These are phyloP conservation scores for Rhagium mordax DNA, from an alignment of 2,888 invertebrate species.

Conservation along the genomic window DNA sequence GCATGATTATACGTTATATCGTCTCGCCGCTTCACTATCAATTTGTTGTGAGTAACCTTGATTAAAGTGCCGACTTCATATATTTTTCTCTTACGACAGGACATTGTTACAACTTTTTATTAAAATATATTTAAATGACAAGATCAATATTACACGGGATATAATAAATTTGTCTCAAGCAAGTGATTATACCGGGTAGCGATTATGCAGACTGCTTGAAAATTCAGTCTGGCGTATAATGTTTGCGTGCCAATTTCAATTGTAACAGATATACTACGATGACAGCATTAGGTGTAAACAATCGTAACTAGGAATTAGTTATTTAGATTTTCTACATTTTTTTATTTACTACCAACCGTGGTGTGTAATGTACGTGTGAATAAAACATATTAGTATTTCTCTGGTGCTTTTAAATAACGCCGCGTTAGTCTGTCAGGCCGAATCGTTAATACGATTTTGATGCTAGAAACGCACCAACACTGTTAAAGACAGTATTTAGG, in stretches of 20 bases:
- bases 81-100: neutral
- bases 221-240: neutral
- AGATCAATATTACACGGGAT: neutral
- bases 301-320: neutral
- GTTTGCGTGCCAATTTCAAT: neutral
- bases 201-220: neutral
- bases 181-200: neutral
- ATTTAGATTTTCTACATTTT: neutral
- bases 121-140: neutral
- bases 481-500: no score
- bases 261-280: neutral
- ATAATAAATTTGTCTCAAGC: neutral
- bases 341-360: neutral
- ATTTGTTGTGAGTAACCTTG: neutral
- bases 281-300: neutral
- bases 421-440: neutral
- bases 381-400: neutral
- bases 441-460: neutral
- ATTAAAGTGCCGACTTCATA: neutral
- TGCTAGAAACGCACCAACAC: neutral
- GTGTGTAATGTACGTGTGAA: neutral
- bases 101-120: neutral
- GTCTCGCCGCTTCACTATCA: neutral
- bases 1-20: neutral
- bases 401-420: neutral